Base-by-base conservation (phyloP, 2,888 invertebrate genomes). In the Papilio gigon region DNA sequence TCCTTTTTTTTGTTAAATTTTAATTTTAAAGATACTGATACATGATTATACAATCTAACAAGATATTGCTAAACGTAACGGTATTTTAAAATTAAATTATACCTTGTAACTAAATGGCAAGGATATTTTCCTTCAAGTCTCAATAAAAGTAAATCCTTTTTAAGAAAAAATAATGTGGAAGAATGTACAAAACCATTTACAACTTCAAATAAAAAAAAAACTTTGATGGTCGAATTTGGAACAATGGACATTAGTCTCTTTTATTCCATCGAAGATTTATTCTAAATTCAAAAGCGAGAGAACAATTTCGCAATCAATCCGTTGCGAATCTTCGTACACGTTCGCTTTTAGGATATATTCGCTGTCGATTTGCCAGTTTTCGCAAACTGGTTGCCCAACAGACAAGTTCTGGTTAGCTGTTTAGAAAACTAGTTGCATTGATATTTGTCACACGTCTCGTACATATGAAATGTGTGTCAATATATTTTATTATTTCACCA, bases 361-460 rank as follows among this genome's bases (percentile, higher is more conserved):
- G 60, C 20, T 66, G 60, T 50, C 66, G 59, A 22, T 66, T 53
- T 50, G 61, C 67, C 61, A 61, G 53, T 61, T 61, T 67, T 67
- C 50, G 67, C 67, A 14, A 37, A 37, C 11, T 40, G 37, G 53
- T 67, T 67, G 67, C 67, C 61, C 35, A 67, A 67, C 5, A 12
- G 65, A 27, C 65, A 14, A 22, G 61, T 67, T 40, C 37, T 40
- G 33, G 27, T 30, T 9, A 40, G 40, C n/a, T 40, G 14, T 11
- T 44, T 66, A 66, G 66, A 35, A 67, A 67, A 67, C 61, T 47
- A 30, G 64, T 64, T 64, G 40, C 30, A 53, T 67, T 66, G 59
- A 66, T 66, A 60, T 58, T 47, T 44, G 60, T 47, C 47, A 42
- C 35, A 65, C 40, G 42, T 50, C 14, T 17, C 53, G 33, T 17